Base-by-base conservation (phyloP, 1,140 invertebrate genomes). In the Brachionus calyciflorus region DNA sequence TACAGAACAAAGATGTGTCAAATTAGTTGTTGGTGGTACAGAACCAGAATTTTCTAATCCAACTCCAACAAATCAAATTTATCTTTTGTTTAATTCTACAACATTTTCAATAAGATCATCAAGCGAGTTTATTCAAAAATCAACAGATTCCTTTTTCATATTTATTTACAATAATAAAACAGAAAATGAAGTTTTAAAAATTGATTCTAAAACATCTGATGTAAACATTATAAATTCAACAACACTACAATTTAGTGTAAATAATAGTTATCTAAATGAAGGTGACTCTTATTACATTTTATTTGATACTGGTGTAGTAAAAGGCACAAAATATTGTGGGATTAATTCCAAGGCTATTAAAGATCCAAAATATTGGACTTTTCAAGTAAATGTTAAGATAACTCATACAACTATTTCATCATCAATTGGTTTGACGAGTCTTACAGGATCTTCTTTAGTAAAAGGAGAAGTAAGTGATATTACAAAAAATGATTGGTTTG, bases 221-320 rank as follows among this genome's bases (percentile, higher is more conserved):
- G n/a, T 60, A 5, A n/a, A 26, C 19, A 30, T 60, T 1, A 60
- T 33, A 30, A 17, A 37, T 33, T 60, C 30, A 19, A 60, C n/a
- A 17, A 60, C 10, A 7, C 55, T 60, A 17, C 30, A 19, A 33
- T 60, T 60, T 33, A 60, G 55, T 17, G 17, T 60, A 3, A 3
- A 3, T 60, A n/a, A 60, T n/a, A 33, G 6, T 60, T 33, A 41
- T 21, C 44, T 41, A 19, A 65, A 33, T 24, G 21, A 41, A 26
- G 60, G 40, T 21, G 60, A 65, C 5, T 41, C 7, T 19, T 65
- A 41, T 21, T 44, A 41, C 12, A 14, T 65, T 44, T 19, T 41
- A 19, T 65, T 65, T 65, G 60, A 65, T 26, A 41, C 60, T 9
- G 60, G 40, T 24, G 60, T 65, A 10, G 33, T 24, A 21, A 37